Evolutionary conservation across 2,113 vertebrate species (phyloP), one percentile per base, ranked within the genome.

Genomic region (Xenotilapia leptura): DNA sequence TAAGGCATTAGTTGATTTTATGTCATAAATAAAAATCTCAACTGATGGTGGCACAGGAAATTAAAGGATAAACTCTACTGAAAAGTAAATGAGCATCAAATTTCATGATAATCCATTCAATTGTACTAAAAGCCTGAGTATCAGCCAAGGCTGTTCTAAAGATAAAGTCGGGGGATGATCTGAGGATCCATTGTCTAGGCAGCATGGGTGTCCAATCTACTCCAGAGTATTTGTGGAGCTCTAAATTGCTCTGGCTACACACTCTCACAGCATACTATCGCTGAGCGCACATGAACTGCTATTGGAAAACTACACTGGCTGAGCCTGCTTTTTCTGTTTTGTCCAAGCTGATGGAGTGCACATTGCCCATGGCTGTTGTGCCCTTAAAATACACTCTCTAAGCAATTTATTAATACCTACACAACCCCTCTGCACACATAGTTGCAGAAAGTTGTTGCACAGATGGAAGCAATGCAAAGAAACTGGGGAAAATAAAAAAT

Each of bases 331-430:
- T 68, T 19, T 70, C 60, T 75, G 75, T 83, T 81, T 81, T 81
- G 38, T 77, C 70, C 45, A 77, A 86, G 58, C 79, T 68, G 70
- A 47, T 3, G 47, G 28, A 53, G 42, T 49, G 54, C 90, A 86
- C 80, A 89, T 38, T 73, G 85, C 60, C 90, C 9, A 28, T 65
- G 83, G 84, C 79, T 83, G 80, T 33, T 84, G 82, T 70, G 79
- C 89, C 86, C 87, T 90, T 83, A 84, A 88, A 92, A 92, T 51
- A 80, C 85, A 80, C 87, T 84, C 86, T 86, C 82, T 19, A 8
- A 87, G 85, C 21, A n/a, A 36, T 91, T 89, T 82, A 92, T 85
- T 70, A 91, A 87, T n/a, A 85, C 82, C 80, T 79, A 82, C 86
- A 83, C 36, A 49, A 89, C 58, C 77, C n/a, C 38, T 82, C 83